Evolutionary conservation across 2,113 vertebrate species (phyloP).

Genomic region (Pelecanus crispus): DNA sequence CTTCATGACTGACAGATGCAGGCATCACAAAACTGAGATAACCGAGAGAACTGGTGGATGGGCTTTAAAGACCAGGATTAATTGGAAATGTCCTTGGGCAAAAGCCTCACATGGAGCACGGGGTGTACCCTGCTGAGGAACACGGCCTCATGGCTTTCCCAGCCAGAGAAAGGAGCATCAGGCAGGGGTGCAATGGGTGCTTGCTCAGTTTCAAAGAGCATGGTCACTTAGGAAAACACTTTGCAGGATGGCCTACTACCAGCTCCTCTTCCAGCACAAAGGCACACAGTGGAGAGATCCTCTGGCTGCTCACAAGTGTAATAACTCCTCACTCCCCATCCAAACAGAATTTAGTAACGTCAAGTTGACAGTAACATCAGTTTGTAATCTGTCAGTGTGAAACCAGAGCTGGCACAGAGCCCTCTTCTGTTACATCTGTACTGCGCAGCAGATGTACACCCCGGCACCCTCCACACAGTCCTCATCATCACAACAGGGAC

Average conservation of each 20-base stretch:
- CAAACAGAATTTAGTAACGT: not conserved
- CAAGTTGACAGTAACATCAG: not conserved
- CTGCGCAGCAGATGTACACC: not conserved
- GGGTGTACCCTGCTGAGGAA: not conserved
- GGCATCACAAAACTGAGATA: not conserved
- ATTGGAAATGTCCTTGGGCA: not conserved
- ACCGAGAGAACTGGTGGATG: not conserved
- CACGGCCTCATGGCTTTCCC: not conserved
- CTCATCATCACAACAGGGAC: not conserved
- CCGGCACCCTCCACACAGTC: not conserved
- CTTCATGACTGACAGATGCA: not conserved
- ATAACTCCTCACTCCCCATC: not conserved
- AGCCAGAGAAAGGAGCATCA: not conserved
- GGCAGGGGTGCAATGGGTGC: not conserved
- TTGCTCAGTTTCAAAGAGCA: not conserved
- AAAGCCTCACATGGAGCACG: not conserved
- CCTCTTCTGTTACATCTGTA: not conserved
- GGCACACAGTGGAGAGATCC: not conserved
- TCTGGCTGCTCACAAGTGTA: not conserved
- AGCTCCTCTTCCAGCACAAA: not conserved
- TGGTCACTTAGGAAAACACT: not conserved
- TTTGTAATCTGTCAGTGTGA: not conserved
- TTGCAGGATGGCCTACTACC: not conserved
- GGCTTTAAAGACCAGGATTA: not conserved
- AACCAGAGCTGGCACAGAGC: not conserved